These are phyloP conservation scores for Xiphorhynchus elegans DNA, from an alignment of 2,113 vertebrate genomes.

Conservation along the genomic window DNA sequence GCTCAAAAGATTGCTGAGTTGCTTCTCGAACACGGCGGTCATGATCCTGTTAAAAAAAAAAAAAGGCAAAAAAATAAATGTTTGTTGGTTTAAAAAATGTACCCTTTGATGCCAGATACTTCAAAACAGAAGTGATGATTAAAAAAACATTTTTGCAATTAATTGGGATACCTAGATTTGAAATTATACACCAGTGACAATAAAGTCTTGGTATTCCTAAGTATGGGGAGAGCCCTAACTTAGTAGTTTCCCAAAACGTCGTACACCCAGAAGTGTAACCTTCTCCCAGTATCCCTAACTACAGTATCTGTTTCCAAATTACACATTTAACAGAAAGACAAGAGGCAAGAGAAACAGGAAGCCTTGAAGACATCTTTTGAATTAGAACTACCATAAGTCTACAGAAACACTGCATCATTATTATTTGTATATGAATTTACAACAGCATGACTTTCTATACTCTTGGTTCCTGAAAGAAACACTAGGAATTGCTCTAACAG, in stretches of 20 bases:
- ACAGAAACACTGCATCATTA: neutral
- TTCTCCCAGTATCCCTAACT: neutral
- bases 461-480: neutral
- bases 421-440: neutral
- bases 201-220: neutral
- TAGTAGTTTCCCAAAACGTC: neutral
- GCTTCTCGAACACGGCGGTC: conserved; percentile 95
- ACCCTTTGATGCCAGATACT: neutral
- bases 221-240: neutral
- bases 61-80: neutral
- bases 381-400: neutral
- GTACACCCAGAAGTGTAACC: neutral
- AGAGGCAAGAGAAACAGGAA: neutral
- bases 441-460: neutral
- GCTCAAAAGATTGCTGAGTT: conserved; percentile 93
- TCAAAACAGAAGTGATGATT: neutral
- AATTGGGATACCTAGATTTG: neutral
- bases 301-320: neutral
- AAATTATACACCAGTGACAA: neutral
- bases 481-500: neutral
- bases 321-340: neutral
- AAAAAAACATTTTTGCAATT: neutral
- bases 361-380: neutral
- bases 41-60: conserved; percentile 80
- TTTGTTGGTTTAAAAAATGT: neutral